These are phyloP conservation scores for Helogale parvula DNA, from an alignment of 2,113 vertebrate genomes.

Conservation along the genomic window DNA sequence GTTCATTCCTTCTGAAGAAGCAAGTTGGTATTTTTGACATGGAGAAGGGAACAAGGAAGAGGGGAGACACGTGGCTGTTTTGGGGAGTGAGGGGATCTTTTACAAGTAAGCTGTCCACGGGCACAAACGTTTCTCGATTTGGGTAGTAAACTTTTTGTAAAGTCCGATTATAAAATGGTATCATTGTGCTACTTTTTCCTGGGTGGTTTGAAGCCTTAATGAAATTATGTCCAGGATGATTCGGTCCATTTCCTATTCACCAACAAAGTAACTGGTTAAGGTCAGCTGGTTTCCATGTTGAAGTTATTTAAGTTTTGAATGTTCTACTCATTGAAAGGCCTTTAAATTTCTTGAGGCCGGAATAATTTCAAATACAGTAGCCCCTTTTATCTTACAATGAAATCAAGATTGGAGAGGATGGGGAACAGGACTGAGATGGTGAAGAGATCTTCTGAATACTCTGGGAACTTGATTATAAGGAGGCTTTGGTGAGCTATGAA, in stretches of 20 bases:
- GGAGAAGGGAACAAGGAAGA: constrained; percentile 1
- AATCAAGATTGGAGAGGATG: constrained; percentile 41
- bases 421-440: neutral
- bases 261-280: constrained; percentile 38
- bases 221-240: constrained; percentile 69
- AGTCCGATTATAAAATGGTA: constrained; percentile 51
- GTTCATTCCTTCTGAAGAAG: constrained; percentile 51
- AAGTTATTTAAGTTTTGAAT: constrained; percentile 59
- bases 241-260: constrained; percentile 1
- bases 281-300: constrained; percentile 56
- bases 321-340: neutral
- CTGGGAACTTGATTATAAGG: neutral
- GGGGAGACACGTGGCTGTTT: neutral
- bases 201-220: constrained; percentile 65
- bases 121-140: constrained; percentile 25
- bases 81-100: neutral
- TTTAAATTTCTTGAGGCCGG: constrained; percentile 53
- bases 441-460: constrained; percentile 16
- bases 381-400: constrained; percentile 43
- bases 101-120: constrained; percentile 44
- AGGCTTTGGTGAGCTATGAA: constrained; percentile 27
- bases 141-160: constrained; percentile 54
- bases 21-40: neutral
- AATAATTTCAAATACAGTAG: constrained; percentile 44
- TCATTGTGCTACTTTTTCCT: constrained; percentile 42